A percentile compares a stretch with the other conserved stretches of the same genome.
Evolutionary conservation across 1,140 invertebrate genomes (phyloP).

Genomic region (Orchesella cincta): DNA sequence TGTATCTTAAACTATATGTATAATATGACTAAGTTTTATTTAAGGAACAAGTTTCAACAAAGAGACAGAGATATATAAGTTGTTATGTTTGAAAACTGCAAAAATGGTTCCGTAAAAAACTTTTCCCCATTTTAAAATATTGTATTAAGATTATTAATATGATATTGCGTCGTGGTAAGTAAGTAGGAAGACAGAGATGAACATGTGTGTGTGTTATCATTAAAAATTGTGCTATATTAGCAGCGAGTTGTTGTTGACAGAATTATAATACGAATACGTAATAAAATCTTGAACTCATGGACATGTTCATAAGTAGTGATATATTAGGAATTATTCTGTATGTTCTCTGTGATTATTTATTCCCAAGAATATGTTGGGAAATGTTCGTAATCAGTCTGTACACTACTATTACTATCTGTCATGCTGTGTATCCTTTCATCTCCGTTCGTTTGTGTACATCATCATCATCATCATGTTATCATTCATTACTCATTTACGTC

Average conservation of each 20-base stretch:
- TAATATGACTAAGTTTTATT: conserved; percentile 7
- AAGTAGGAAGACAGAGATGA: conserved; percentile 16
- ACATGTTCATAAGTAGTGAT: conserved; percentile 22
- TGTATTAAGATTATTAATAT: background rate
- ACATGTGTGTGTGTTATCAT: conserved; percentile 22
- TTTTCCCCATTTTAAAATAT: background rate
- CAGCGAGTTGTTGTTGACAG: conserved; percentile 17
- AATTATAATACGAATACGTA: background rate
- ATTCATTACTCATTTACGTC: background rate
- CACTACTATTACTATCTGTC: background rate
- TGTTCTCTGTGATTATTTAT: background rate
- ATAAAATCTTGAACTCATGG: conserved; percentile 26
- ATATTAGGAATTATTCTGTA: background rate
- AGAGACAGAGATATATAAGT: conserved; percentile 1
- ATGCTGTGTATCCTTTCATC: background rate
- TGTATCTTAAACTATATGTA: background rate
- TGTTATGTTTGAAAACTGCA: conserved; percentile 26
- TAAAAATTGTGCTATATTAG: conserved; percentile 20
- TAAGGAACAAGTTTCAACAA: background rate
- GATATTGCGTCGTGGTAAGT: conserved; percentile 15
- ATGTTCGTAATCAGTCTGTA: background rate
- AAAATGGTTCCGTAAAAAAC: conserved; percentile 12
- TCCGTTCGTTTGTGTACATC: background rate
- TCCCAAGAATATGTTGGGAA: background rate
- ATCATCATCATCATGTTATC: background rate